Evolutionary conservation across 2,797 vertebrate genomes (phyloP), one percentile per base, ranked within the genome.

Genomic region (Chrosomus eos): DNA sequence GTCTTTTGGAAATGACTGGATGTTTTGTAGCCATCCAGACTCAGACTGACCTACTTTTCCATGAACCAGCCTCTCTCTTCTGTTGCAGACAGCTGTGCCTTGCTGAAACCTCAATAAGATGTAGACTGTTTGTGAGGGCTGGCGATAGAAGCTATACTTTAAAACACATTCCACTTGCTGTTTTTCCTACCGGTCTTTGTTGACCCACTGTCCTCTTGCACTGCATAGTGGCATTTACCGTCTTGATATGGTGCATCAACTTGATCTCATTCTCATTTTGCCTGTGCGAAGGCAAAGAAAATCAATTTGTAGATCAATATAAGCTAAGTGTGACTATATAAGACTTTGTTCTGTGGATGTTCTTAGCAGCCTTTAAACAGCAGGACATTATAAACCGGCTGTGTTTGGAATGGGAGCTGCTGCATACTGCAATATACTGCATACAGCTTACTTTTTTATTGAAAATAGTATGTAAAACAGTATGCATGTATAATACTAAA

Each of bases 11-110:
- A 67, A 66, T 70, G 53, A 82, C 66, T 86, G 67, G 77, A 85
- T 43, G 73, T 84, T 67, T 76, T 85, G 77, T 66, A 79, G 76
- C 40, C 40, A 55, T n/a, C 76, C 62, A 85, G 76, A 83, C 84
- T 81, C 87, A 1, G 60, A 21, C 80, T 89, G 88, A 90, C 87
- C 90, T 88, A 88, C 85, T 88, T 89, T 87, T 81, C 60, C 68
- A 82, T 72, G 77, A 70, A 81, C 62, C 48, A 45, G 68, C 45
- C 72, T 81, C 64, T 80, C 77, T 87, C 31, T 85, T 78, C 38
- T 88, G 72, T 55, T 21, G 62, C 80, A 86, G 45, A 81, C 72
- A 83, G 80, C 62, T 48, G 77, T 80, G 83, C 72, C 51, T 21
- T 21, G 48, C 85, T 70, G 71, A 68, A 82, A 60, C 38, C 53